Conservation (phyloP, 2,888 invertebrate species). For the Lasioglossum lativentre region DNA sequence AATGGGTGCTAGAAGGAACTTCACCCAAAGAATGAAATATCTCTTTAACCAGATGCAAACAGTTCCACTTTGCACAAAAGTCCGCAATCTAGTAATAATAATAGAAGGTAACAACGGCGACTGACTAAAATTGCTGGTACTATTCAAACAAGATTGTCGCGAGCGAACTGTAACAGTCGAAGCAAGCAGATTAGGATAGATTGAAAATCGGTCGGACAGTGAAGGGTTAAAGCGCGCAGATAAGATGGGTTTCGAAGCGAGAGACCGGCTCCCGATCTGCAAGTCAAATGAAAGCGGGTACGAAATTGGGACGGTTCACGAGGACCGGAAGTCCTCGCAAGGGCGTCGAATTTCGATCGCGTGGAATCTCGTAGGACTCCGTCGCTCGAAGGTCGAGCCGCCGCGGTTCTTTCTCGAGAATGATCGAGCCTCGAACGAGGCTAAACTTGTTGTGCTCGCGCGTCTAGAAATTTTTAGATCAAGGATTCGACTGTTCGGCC, state of each 20-base stretch:
- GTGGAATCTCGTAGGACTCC: not conserved
- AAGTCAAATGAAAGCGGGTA: slow-evolving; percentile 33
- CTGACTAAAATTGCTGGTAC: not conserved
- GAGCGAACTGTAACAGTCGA: not conserved
- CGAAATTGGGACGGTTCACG: slow-evolving; percentile 17
- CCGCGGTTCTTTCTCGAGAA: not conserved
- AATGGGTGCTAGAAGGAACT: too few relatives aligned
- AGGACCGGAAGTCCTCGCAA: slow-evolving; percentile 31
- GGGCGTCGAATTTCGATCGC: not conserved
- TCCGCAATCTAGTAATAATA: not conserved
- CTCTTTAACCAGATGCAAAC: too few relatives aligned
- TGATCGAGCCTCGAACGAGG: not conserved
- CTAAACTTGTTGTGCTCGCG: not conserved
- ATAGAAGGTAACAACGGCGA: too few relatives aligned
- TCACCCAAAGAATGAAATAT: too few relatives aligned
- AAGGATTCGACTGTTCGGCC: not conserved
- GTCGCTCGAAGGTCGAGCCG: not conserved
- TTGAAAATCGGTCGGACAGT: not conserved
- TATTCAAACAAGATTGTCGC: not conserved
- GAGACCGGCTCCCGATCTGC: slow-evolving; percentile 25
- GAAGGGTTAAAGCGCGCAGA: slow-evolving; percentile 24
- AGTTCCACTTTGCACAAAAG: too few relatives aligned
- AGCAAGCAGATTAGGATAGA: not conserved
- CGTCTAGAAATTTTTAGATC: slow-evolving; percentile 3
- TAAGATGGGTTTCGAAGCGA: slow-evolving; percentile 28